Evolutionary conservation across 2,113 vertebrate genomes (phyloP).

Genomic region (Irena cyanogastra): DNA sequence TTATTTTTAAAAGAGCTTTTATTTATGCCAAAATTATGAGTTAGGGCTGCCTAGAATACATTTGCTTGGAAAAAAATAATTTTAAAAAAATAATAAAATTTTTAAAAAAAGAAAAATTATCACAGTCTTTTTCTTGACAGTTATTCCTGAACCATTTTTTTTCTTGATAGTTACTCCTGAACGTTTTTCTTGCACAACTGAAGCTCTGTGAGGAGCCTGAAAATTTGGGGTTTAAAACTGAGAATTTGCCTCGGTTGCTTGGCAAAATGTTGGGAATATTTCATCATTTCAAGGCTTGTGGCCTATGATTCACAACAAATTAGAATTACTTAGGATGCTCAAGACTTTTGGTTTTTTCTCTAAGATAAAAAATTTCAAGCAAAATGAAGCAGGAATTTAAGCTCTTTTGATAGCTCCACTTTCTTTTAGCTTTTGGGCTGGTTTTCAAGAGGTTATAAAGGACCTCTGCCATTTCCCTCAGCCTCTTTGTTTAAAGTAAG

Average conservation of each 20-base stretch:
- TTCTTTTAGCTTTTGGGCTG: background rate
- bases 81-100: background rate
- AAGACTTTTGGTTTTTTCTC: background rate
- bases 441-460: background rate
- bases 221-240: too few species aligned
- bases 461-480: background rate
- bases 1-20: background rate
- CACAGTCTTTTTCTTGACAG: background rate
- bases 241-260: too few species aligned
- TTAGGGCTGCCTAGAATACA: background rate
- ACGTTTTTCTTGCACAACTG: too few species aligned
- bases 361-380: background rate
- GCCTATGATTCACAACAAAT: background rate
- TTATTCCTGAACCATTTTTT: background rate
- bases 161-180: too few species aligned
- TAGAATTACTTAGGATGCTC: background rate
- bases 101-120: background rate
- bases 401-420: background rate
- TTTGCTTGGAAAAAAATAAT: background rate
- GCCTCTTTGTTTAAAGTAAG: background rate
- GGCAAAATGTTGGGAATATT: background rate
- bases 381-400: background rate
- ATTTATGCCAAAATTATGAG: background rate
- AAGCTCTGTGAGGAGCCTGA: too few species aligned
- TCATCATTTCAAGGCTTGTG: background rate